Percentiles rank a stretch among this genome's conserved stretches.
phyloP scores from a whole-genome alignment of 2,797 vertebrate genomes.

The Streptopelia turtur region DNA sequence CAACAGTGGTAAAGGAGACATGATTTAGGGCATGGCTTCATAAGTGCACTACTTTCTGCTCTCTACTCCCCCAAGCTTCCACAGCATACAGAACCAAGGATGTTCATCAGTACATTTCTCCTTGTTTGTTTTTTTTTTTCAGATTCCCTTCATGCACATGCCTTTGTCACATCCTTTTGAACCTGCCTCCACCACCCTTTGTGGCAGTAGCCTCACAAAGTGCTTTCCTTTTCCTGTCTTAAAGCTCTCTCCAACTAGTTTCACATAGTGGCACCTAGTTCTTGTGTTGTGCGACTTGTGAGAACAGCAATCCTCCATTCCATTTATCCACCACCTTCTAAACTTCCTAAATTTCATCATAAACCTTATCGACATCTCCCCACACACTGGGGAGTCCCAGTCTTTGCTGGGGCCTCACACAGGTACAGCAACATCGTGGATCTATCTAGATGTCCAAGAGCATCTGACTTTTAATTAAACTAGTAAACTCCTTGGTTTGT shows the following conservation, averaged over 20 bases:
- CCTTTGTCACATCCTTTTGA: not conserved
- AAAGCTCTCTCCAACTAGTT: not conserved
- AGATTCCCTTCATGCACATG: not conserved
- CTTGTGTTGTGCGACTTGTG: not conserved
- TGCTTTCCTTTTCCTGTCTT: not conserved
- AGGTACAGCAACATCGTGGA: not conserved
- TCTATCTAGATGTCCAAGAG: not conserved
- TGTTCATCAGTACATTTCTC: not conserved
- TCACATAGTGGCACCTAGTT: not conserved
- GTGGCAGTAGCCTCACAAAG: not conserved
- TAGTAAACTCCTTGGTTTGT: not conserved
- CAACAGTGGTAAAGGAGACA: not conserved
- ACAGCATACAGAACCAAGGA: not conserved
- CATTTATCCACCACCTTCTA: not conserved
- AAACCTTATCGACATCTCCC: not conserved
- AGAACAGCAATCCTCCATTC: not conserved
- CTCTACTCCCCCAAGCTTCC: not conserved
- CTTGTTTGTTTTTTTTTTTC: not conserved
- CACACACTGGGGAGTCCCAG: not conserved
- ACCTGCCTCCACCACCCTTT: not conserved
- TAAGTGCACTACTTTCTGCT: not conserved
- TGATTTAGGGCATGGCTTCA: not conserved
- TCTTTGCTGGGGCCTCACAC: not conserved
- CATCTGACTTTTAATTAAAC: not conserved
- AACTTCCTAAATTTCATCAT: not conserved